Conservation (phyloP, 2,797 vertebrate species). For the Micropoecilia bifurca region DNA sequence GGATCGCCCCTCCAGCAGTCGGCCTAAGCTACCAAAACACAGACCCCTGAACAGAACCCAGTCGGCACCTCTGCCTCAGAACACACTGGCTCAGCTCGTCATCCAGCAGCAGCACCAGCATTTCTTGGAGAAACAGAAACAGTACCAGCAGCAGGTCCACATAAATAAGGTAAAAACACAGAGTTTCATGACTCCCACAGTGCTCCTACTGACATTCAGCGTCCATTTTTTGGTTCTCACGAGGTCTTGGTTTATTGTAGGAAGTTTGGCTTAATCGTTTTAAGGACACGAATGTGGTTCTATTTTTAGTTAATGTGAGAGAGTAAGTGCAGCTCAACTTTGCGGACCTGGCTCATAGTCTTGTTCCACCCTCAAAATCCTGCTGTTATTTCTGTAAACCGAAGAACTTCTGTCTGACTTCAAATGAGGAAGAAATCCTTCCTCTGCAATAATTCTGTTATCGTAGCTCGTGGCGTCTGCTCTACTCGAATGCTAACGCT, state of each 20-base stretch:
- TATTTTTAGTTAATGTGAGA: slow-evolving; percentile 72
- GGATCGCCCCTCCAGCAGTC: slow-evolving; percentile 87
- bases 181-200: slow-evolving; percentile 61
- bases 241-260: slow-evolving; percentile 53
- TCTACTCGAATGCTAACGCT: slow-evolving; percentile 76
- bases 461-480: slow-evolving; percentile 78
- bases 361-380: slow-evolving; percentile 61
- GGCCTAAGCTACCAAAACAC: slow-evolving; percentile 94
- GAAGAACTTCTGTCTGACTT: slow-evolving; percentile 70
- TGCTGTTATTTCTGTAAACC: slow-evolving; percentile 71
- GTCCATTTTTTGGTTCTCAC: slow-evolving; percentile 36
- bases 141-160: slow-evolving; percentile 97
- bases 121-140: slow-evolving; percentile 98
- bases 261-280: slow-evolving; percentile 68
- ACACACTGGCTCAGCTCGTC: slow-evolving; percentile 95
- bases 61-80: slow-evolving; percentile 96
- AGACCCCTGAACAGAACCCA: slow-evolving; percentile 96
- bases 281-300: slow-evolving; percentile 55
- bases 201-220: slow-evolving; percentile 41
- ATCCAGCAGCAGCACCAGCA: slow-evolving; percentile 99
- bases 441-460: slow-evolving; percentile 81
- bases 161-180: slow-evolving; percentile 91
- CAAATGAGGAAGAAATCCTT: slow-evolving; percentile 75
- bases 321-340: slow-evolving; percentile 55
- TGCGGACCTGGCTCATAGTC: slow-evolving; percentile 47